These are phyloP conservation scores for Hexactinellida sp. DNA, from an alignment of 37 sponge, comb jelly and placozoan species.

Conservation along the genomic window DNA sequence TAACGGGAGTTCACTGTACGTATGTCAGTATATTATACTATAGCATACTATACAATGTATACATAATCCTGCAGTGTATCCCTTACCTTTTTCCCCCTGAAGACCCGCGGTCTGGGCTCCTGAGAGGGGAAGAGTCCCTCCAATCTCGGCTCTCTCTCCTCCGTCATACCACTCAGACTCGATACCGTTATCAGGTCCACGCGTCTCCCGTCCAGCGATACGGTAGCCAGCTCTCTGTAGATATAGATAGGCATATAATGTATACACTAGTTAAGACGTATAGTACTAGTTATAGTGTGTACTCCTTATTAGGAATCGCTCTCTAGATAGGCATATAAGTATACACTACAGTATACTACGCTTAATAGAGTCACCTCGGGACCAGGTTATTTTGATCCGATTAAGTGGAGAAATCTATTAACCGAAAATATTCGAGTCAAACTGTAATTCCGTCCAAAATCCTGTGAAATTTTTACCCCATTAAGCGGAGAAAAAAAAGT, in stretches of 20 bases:
- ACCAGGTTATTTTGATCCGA: too few relatives aligned
- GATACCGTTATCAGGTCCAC: slow-evolving; percentile 82
- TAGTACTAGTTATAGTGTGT: background rate
- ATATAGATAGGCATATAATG: too few relatives aligned
- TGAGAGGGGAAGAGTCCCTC: slow-evolving; percentile 53
- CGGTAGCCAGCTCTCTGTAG: slow-evolving; percentile 46
- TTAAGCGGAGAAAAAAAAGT: too few relatives aligned
- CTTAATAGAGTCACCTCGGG: too few relatives aligned
- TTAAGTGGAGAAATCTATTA: too few relatives aligned
- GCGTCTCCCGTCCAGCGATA: slow-evolving; percentile 52
- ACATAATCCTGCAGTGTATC: background rate
- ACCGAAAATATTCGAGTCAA: too few relatives aligned
- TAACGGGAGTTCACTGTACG: too few relatives aligned
- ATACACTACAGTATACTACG: too few relatives aligned
- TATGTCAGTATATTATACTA: background rate
- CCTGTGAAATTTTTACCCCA: too few relatives aligned
- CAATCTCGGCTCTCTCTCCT: slow-evolving; percentile 51
- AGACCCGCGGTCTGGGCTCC: slow-evolving; percentile 27
- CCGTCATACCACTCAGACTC: slow-evolving; percentile 49
- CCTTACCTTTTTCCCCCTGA: slow-evolving; percentile 62
- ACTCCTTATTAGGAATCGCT: too few relatives aligned
- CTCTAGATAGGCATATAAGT: too few relatives aligned
- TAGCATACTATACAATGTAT: background rate
- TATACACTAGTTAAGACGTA: background rate
- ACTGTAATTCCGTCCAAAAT: too few relatives aligned